These are phyloP conservation scores for Rotaria socialis DNA, from an alignment of 2,888 invertebrate genomes.

Conservation along the genomic window DNA sequence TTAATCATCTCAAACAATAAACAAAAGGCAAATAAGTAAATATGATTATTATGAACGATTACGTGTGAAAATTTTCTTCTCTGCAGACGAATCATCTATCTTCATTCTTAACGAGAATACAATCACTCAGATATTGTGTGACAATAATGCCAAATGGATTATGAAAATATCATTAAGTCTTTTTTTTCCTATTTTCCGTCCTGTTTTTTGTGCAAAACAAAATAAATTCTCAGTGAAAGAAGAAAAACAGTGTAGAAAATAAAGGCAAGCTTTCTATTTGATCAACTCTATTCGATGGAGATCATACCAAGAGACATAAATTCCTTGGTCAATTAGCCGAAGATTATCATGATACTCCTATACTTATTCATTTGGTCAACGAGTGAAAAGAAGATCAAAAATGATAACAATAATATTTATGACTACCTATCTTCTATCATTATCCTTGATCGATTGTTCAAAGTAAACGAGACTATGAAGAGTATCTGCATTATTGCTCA, in stretches of 20 bases:
- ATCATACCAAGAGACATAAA: not conserved
- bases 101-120: too few relatives aligned
- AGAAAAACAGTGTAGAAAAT: not conserved
- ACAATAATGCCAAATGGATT: not conserved
- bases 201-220: not conserved
- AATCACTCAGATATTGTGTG: not conserved
- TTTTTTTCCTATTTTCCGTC: not conserved
- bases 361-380: not conserved
- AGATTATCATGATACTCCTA: not conserved
- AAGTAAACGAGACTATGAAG: not conserved
- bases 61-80: not conserved
- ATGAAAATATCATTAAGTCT: not conserved
- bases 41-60: not conserved
- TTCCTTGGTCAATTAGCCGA: not conserved
- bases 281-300: not conserved
- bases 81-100: too few relatives aligned
- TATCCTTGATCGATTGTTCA: not conserved
- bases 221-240: not conserved
- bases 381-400: not conserved
- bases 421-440: not conserved
- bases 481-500: constrained; percentile 9
- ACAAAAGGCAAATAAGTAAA: not conserved
- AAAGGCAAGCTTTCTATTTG: not conserved
- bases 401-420: not conserved
- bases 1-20: too few relatives aligned